Conservation (phyloP, 2,797 vertebrate genomes). For the Cephalopachus bancanus region DNA sequence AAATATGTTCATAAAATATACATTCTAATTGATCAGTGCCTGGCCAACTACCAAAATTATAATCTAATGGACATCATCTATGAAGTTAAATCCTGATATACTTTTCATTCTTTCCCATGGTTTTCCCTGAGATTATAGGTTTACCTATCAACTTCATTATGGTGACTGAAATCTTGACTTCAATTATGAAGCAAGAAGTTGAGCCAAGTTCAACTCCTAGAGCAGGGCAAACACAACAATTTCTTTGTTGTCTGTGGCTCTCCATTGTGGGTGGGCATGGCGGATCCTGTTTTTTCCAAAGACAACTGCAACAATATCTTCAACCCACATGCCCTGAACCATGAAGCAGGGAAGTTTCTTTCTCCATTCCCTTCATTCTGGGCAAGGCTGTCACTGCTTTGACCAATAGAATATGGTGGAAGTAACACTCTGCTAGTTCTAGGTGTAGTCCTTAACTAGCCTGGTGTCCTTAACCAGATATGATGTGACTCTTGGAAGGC, state of each 20-base stretch:
- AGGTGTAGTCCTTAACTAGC: background rate
- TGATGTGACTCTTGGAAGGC: background rate
- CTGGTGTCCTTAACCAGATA: background rate
- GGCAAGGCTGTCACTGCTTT: background rate
- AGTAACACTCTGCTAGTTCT: background rate
- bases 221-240: background rate
- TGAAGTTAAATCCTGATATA: background rate
- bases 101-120: background rate
- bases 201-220: background rate
- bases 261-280: background rate
- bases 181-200: background rate
- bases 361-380: background rate
- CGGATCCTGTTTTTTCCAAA: background rate
- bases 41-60: conserved; percentile 9
- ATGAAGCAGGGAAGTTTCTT: background rate
- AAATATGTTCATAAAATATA: conserved; percentile 43
- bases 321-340: background rate
- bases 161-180: background rate
- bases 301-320: background rate
- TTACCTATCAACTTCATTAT: background rate
- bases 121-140: background rate
- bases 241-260: background rate
- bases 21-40: conserved; percentile 11
- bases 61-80: background rate
- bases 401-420: background rate